These are phyloP conservation scores for Erythrocercus mccallii DNA, from an alignment of 2,113 vertebrate genomes.

Conservation along the genomic window DNA sequence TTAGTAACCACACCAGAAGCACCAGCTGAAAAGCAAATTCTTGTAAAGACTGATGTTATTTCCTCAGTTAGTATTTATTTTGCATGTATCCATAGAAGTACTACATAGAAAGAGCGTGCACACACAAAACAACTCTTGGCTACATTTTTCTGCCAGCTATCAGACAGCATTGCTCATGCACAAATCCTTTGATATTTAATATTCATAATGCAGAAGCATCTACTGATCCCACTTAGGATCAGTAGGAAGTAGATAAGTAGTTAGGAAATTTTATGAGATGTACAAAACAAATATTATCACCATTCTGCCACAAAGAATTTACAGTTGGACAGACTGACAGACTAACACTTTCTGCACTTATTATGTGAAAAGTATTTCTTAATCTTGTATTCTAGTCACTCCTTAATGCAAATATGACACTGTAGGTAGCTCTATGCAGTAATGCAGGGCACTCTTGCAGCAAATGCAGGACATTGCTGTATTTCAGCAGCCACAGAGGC, in stretches of 20 bases:
- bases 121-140: not conserved
- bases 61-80: slow-evolving; percentile 28
- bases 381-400: not conserved
- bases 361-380: not conserved
- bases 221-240: not conserved
- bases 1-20: not conserved
- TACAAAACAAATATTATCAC: not conserved
- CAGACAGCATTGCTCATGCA: not conserved
- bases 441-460: not conserved
- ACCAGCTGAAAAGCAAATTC: not conserved
- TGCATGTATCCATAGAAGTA: not conserved
- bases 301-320: not conserved
- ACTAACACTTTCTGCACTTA: not conserved
- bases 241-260: not conserved
- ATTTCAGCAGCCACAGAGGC: not conserved
- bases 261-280: not conserved
- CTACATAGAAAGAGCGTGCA: not conserved
- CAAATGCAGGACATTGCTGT: not conserved
- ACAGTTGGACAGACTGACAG: not conserved
- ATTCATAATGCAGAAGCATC: not conserved
- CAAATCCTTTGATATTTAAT: not conserved
- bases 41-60: not conserved
- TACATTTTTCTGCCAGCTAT: not conserved
- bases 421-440: not conserved
- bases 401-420: not conserved